Evolutionary conservation across 2,888 invertebrate species (phyloP).

Genomic region (Heteromurus nitidus): DNA sequence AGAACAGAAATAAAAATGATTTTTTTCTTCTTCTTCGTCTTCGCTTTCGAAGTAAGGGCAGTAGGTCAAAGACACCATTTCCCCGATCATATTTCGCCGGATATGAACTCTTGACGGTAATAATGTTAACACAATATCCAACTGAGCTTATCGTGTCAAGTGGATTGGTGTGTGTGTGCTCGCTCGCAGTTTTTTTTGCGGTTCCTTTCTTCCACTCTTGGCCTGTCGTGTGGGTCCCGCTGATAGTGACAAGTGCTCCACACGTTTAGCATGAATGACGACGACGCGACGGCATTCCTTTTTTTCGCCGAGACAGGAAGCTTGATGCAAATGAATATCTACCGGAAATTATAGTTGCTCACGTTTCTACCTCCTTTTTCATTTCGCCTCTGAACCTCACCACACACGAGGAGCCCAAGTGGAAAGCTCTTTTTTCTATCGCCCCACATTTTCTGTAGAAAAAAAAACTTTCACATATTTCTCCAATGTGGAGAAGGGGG

Average conservation of each 20-base stretch:
- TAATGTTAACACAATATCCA: too few species aligned
- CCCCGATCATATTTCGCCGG: neutral
- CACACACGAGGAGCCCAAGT: too few species aligned
- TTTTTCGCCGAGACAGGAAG: neutral
- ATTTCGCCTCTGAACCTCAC: too few species aligned
- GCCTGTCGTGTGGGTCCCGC: neutral
- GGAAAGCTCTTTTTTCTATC: too few species aligned
- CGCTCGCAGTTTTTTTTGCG: neutral
- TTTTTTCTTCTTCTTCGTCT: too few species aligned
- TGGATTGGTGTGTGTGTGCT: neutral
- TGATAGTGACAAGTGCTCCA: neutral
- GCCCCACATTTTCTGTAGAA: too few species aligned
- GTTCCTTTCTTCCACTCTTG: neutral
- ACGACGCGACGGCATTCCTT: neutral
- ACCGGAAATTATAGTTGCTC: conserved; percentile 58
- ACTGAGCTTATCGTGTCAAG: too few species aligned
- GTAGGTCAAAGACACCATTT: conserved; percentile 17
- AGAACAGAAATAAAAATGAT: too few species aligned
- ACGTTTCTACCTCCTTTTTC: conserved; percentile 29
- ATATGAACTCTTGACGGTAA: neutral
- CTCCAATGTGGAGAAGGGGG: too few species aligned
- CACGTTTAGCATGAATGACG: neutral
- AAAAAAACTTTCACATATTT: too few species aligned
- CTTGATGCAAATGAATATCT: conserved; percentile 24
- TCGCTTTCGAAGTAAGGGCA: too few species aligned